Percentiles rank a stretch among this genome's conserved stretches.
phyloP scores from a whole-genome alignment of 2,113 vertebrate species.

The Ranitomeya imitator region DNA sequence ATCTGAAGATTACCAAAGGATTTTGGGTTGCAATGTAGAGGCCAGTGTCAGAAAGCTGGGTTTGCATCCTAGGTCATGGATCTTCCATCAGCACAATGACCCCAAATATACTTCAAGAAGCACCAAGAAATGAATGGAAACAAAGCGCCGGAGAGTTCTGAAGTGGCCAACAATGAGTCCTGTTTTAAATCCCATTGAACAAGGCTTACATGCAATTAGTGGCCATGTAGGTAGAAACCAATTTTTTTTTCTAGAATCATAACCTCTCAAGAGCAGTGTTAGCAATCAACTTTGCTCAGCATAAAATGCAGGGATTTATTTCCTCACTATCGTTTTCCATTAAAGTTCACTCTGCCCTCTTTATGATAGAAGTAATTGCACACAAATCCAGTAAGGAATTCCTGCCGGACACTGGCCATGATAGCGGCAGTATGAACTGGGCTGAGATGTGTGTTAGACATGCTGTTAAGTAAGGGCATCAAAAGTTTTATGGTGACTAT shows the following conservation, averaged over 20 bases:
- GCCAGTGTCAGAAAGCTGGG: too few species aligned
- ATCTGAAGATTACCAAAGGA: too few species aligned
- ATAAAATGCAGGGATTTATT: slow-evolving; percentile 22
- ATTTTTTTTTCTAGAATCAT: not conserved
- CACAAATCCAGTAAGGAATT: slow-evolving; percentile 4
- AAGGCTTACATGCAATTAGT: too few species aligned
- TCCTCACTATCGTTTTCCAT: slow-evolving; percentile 3
- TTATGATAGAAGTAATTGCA: slow-evolving; percentile 18
- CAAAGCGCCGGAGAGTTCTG: too few species aligned
- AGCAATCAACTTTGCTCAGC: slow-evolving; percentile 14
- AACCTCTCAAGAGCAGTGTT: not conserved
- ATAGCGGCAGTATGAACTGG: not conserved
- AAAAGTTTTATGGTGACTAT: slow-evolving; percentile 8
- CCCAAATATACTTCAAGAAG: too few species aligned
- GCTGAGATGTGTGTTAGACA: not conserved
- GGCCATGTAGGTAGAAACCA: not conserved
- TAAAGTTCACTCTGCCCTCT: slow-evolving; percentile 21
- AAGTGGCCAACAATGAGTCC: too few species aligned
- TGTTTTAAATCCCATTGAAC: too few species aligned
- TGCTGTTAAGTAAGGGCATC: slow-evolving; percentile 17
- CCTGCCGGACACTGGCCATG: slow-evolving; percentile 1
- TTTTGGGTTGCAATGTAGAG: too few species aligned
- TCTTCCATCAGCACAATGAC: too few species aligned
- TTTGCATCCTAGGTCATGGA: too few species aligned
- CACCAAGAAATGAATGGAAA: too few species aligned